Evolutionary conservation across 30 jellyfish, hydroid and myxozoan genomes (phyloP), one percentile per base, ranked within the genome.

Genomic region (Sanderia malayensis): DNA sequence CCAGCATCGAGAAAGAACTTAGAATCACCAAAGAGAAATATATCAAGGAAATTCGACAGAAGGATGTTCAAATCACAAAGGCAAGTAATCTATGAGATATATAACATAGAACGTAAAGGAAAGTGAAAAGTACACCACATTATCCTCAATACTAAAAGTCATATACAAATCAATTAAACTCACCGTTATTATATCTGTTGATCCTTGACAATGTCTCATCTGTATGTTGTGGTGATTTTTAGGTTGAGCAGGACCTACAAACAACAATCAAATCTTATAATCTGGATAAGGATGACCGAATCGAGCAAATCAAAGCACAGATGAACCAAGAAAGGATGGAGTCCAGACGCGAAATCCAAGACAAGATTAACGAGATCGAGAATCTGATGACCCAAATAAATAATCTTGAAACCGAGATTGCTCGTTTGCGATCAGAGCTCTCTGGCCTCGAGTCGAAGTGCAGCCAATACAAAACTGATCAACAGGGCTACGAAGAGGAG

Each of bases 221-320:
- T n/a, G n/a, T n/a, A n/a, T n/a, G n/a, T n/a, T n/a, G n/a, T n/a
- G n/a, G n/a, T n/a, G n/a, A 37, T 20, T 44, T 29, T 28, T 31
- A 91, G 98, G 85, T 65, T 29, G 98, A 91, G 62, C 47, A 71
- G 44, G 98, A 91, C 24, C 79, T 91, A 24, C 86, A 85, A 49
- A 82, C 67, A 20, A 62, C 86, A 71, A 49, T 85, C 58, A 81
- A 67, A 49, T 27, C 80, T 45, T 93, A 91, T 15, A 70, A 72
- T 19, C 73, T 70, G 25, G 96, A 84, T 47, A 73, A 66, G n/a
- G 96, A 91, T 59, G 94, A 91, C 19, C 37, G 95, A 37, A 86
- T 77, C 84, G 66, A 70, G 49, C 96, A 71, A 68, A 71, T 91
- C 72, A 96, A 91, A 67, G 78, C 67, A 17, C 84, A 74, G 69